Evolutionary conservation across 2,113 vertebrate species (phyloP).

Genomic region (Dicaeum eximium): DNA sequence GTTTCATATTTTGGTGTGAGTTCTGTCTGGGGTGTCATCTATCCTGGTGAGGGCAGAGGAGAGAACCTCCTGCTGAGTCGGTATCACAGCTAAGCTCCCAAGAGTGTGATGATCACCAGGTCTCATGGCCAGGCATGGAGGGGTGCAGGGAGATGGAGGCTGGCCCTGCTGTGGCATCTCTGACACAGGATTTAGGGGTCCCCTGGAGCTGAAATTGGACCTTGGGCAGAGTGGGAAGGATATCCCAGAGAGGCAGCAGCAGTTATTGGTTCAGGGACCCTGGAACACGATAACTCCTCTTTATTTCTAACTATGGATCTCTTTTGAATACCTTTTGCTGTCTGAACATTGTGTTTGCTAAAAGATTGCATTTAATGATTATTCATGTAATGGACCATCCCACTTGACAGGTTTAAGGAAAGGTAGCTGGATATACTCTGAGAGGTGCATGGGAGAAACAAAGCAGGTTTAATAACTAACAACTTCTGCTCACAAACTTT

Average conservation of each 20-base stretch:
- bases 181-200: background rate
- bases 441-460: background rate
- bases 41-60: background rate
- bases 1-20: background rate
- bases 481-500: background rate
- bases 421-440: background rate
- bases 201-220: accelerated
- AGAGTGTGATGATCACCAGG: too few species aligned
- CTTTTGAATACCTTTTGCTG: background rate
- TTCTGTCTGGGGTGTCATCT: background rate
- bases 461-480: background rate
- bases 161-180: background rate
- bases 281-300: background rate
- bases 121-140: background rate
- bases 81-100: background rate
- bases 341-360: background rate
- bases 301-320: background rate
- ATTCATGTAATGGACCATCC: background rate
- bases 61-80: background rate
- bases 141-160: background rate
- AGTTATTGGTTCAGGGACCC: background rate
- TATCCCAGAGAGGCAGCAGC: too few species aligned
- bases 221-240: background rate
- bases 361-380: background rate
- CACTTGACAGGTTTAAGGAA: background rate